These are phyloP conservation scores for Lycocorax pyrrhopterus DNA, from an alignment of 2,113 vertebrate species.

Conservation along the genomic window DNA sequence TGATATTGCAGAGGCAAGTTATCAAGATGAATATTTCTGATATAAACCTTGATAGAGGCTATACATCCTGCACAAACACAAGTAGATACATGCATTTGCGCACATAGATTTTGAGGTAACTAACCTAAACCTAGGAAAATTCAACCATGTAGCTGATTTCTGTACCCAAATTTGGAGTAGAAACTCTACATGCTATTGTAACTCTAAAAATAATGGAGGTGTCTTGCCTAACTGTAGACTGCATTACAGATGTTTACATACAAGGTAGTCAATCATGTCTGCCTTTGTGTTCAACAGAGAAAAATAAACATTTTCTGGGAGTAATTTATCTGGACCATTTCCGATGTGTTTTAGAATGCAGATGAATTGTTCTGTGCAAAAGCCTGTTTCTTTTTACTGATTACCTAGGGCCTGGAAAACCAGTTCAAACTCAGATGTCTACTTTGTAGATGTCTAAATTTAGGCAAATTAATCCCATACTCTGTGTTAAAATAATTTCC, in stretches of 20 bases:
- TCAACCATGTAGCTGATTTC: not conserved
- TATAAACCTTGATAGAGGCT: not conserved
- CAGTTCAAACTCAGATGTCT: not conserved
- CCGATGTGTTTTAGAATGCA: not conserved
- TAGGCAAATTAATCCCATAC: constrained; percentile 21
- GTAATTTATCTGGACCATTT: not conserved
- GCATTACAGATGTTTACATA: not conserved
- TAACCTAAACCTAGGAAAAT: not conserved
- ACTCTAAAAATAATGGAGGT: not conserved
- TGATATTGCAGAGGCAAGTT: not conserved
- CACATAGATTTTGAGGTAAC: not conserved
- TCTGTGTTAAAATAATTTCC: constrained; percentile 11
- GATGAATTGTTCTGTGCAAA: not conserved
- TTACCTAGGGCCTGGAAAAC: constrained; percentile 13
- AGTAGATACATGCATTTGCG: not conserved
- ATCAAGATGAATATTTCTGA: not conserved
- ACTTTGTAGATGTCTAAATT: constrained; percentile 19
- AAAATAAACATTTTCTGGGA: constrained; percentile 18
- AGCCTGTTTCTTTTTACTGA: constrained; percentile 29
- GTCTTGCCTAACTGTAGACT: not conserved
- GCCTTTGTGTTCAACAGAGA: not conserved
- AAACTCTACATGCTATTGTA: not conserved
- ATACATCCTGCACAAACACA: not conserved
- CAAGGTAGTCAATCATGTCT: not conserved
- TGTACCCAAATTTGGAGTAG: not conserved